A percentile compares a stretch with the other conserved stretches of the same genome.
These are phyloP conservation scores for Philopotamus ludificatus DNA, from an alignment of 1,140 invertebrate species.

Conservation along the genomic window DNA sequence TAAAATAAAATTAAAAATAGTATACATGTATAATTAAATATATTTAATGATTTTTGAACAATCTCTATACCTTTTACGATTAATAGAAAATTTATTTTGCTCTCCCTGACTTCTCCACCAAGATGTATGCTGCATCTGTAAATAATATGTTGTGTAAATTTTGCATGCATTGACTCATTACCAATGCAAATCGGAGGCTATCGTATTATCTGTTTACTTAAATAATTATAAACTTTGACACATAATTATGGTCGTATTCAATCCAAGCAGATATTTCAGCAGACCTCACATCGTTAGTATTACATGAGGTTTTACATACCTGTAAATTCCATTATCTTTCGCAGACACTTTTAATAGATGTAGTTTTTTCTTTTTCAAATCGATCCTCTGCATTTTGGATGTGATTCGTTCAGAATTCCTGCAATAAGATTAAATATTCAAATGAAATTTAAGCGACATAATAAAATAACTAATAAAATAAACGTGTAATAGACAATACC, in stretches of 20 bases:
- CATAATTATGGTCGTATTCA: too few species aligned
- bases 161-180: too few species aligned
- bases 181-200: too few species aligned
- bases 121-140: slow-evolving; percentile 34
- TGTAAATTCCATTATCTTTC: slow-evolving; percentile 36
- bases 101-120: slow-evolving; percentile 31
- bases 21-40: neutral
- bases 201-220: too few species aligned
- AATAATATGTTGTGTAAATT: too few species aligned
- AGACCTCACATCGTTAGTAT: too few species aligned
- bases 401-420: slow-evolving; percentile 30
- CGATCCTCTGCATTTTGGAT: slow-evolving; percentile 18
- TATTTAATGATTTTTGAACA: neutral
- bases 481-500: slow-evolving; percentile 8
- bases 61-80: slow-evolving; percentile 33
- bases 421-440: too few species aligned
- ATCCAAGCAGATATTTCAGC: neutral
- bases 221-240: slow-evolving; percentile 7
- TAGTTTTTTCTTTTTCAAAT: slow-evolving; percentile 32
- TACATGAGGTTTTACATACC: slow-evolving; percentile 14
- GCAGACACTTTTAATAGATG: slow-evolving; percentile 24
- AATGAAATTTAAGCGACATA: too few species aligned
- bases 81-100: slow-evolving; percentile 20
- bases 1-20: slow-evolving; percentile 13
- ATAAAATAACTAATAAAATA: neutral